Base-by-base conservation (phyloP, 2,113 vertebrate species). In the Oncorhynchus mykiss region DNA sequence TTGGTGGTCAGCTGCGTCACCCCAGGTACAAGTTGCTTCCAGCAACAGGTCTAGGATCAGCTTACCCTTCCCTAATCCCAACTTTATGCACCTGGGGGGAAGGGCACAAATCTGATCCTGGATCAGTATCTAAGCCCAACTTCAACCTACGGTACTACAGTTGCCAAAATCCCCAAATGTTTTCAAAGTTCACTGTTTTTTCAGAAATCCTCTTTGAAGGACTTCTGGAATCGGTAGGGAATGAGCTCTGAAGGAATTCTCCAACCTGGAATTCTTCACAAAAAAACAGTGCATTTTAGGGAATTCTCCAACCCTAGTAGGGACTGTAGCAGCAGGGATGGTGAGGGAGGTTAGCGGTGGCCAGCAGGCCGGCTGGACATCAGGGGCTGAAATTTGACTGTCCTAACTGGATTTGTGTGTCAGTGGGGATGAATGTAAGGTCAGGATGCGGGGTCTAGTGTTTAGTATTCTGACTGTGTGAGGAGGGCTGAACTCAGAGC, bases 401-500 rank as follows among this genome's bases (percentile, higher is more conserved):
- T 77, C 73, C 79, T 80, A 65, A 74, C 84, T 89, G 86, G 84
- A 88, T 91, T 86, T 90, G 84, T 91, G 82, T 92, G 91, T 92
- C 85, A 87, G 79, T 80, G 78, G 84, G 29, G 34, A 49, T 90
- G 85, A 90, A 94, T 92, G 84, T 92, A 89, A 89, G 92, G 93
- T 94, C 92, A 93, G 90, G 82, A 88, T 80, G 73, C 74, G 73
- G 84, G 82, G 81, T 76, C 80, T 65, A 0, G 75, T 71, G 86
- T 91, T 94, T 93, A 91, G 88, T 92, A 93, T 92, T 89, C 91
- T 80, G 84, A 77, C 89, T 78, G 65, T 89, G 91, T 88, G 85
- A 87, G 88, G 81, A 54, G 51, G 51, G 51, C 16, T 54, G 51
- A 54, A 86, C 83, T 84, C 75, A 24, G 69, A 88, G 88, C 86